Evolutionary conservation across 2,888 invertebrate species (phyloP).

Genomic region (Coenonympha arcania): DNA sequence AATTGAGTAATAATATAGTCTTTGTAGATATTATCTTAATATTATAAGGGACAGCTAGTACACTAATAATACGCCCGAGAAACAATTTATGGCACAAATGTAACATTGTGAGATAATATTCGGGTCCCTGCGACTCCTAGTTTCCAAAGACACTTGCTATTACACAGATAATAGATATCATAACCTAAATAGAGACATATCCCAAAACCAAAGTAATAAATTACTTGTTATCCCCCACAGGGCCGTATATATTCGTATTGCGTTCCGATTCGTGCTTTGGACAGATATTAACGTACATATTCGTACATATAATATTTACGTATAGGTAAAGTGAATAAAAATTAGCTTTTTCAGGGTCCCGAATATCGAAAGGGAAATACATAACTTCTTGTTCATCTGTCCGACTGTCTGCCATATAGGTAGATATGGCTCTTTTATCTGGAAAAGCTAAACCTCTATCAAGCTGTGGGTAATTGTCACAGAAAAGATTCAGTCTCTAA

Average conservation of each 20-base stretch:
- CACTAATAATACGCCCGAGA: background rate
- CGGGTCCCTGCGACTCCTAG: background rate
- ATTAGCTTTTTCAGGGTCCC: too few species aligned
- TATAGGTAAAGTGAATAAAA: too few species aligned
- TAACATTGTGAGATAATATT: background rate
- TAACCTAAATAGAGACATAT: constrained; percentile 13
- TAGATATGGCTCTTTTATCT: too few species aligned
- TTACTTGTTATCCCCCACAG: constrained; percentile 34
- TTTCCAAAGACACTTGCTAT: constrained; percentile 8
- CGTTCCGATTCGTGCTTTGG: constrained; percentile 32
- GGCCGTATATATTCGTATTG: constrained; percentile 30
- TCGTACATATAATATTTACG: constrained; percentile 21
- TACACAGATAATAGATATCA: constrained; percentile 21
- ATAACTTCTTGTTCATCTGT: too few species aligned
- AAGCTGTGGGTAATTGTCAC: too few species aligned
- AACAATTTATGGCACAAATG: background rate
- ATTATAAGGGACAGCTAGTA: background rate
- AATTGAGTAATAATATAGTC: background rate
- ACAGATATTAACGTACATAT: constrained; percentile 38
- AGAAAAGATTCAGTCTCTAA: too few species aligned
- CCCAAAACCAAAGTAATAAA: constrained; percentile 30
- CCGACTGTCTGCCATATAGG: too few species aligned
- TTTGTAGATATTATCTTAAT: background rate
- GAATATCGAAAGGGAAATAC: too few species aligned
- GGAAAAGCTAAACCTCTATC: too few species aligned